These are phyloP conservation scores for Zygothrica quintamaculata DNA, from an alignment of 2,888 invertebrate species.

Conservation along the genomic window DNA sequence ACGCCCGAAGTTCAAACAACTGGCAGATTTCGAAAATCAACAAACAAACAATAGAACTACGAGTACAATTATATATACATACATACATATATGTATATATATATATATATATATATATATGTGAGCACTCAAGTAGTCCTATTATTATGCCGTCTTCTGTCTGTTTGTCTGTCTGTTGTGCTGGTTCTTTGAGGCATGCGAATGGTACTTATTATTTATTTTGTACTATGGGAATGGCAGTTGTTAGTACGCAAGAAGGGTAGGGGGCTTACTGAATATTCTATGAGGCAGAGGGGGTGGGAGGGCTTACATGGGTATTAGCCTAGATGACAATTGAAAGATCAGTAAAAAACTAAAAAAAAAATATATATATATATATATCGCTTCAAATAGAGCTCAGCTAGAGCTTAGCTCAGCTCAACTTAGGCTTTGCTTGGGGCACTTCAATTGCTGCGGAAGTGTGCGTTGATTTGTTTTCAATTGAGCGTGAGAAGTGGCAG, in stretches of 20 bases:
- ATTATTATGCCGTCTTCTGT: conserved; percentile 4
- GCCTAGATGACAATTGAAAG: conserved; percentile 55
- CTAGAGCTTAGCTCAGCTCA: background rate
- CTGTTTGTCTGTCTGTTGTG: background rate
- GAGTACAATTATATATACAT: conserved; percentile 12
- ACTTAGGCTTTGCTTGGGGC: conserved; percentile 9
- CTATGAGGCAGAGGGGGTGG: background rate
- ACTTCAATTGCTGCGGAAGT: conserved; percentile 52
- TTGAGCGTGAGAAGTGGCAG: conserved; percentile 31
- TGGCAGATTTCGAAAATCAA: conserved; percentile 61
- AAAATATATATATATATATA: too few species aligned
- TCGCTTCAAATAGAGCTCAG: too few species aligned
- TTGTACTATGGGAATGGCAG: background rate
- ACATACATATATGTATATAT: conserved; percentile 4
- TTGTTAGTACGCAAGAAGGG: background rate
- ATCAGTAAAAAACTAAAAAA: conserved; percentile 38
- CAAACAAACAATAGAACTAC: conserved; percentile 53
- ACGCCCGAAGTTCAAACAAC: conserved; percentile 57
- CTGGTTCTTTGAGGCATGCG: background rate
- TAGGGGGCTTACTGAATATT: background rate
- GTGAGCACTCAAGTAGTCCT: conserved; percentile 14
- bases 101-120: conserved; percentile 10
- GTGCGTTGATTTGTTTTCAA: conserved; percentile 45
- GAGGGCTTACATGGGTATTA: conserved; percentile 59
- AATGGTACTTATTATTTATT: background rate